Percentiles rank a stretch among this genome's conserved stretches.
These are phyloP conservation scores for Halcyon badia DNA, from an alignment of 2,797 vertebrate species.

Conservation along the genomic window DNA sequence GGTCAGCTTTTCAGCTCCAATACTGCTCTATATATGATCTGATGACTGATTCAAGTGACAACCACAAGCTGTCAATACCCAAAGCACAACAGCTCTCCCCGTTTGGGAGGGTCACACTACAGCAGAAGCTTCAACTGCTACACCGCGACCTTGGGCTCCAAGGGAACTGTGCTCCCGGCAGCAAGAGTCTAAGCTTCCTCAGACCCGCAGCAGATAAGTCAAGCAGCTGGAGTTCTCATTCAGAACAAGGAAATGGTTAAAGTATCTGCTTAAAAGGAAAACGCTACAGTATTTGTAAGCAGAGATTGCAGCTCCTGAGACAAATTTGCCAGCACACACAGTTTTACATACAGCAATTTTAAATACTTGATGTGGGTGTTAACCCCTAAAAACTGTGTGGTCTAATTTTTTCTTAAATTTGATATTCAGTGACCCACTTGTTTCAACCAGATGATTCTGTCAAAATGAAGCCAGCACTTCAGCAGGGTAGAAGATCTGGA, in stretches of 20 bases:
- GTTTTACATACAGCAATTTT: neutral
- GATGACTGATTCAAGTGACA: neutral
- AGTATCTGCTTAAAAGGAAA: neutral
- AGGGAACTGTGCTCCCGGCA: neutral
- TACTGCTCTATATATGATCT: neutral
- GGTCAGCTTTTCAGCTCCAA: neutral
- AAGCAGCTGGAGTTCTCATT: neutral
- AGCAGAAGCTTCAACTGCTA: neutral
- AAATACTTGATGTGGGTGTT: neutral
- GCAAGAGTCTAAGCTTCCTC: neutral
- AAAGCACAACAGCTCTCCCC: neutral
- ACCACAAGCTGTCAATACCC: neutral
- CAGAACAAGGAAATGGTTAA: neutral
- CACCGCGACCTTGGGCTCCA: rapidly evolving
- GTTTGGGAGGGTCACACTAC: neutral
- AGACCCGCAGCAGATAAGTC: neutral
- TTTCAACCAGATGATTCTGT: neutral
- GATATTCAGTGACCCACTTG: neutral
- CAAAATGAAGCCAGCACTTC: neutral
- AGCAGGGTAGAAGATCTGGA: neutral
- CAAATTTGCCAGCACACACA: neutral
- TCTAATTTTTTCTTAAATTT: neutral
- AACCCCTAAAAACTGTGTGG: neutral
- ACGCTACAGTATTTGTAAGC: neutral
- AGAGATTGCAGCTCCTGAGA: neutral